Evolutionary conservation across 2,797 vertebrate species (phyloP), one percentile per base, ranked within the genome.

Genomic region (Chrysocyon brachyurus): DNA sequence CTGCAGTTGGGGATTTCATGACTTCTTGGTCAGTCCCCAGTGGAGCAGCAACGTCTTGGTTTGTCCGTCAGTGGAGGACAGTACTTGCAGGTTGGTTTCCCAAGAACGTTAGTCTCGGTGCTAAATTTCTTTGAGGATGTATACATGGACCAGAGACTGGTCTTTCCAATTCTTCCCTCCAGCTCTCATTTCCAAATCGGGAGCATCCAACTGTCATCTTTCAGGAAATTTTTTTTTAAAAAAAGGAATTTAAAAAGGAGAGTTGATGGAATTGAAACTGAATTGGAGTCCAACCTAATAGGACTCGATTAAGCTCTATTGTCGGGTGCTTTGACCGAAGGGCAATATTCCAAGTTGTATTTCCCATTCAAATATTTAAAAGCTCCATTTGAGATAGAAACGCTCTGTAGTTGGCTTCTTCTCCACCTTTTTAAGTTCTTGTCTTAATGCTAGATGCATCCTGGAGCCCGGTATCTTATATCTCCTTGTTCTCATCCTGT

Each of bases 1-100:
- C 98, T 87, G 98, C 98, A 85, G 98, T 97, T 86, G 99, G 99
- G 96, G 98, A 97, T 95, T 98, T 98, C 99, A 99, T 99, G 97
- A 97, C 96, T 96, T 97, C 8, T 0, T 66, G 94, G 57, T 91
- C 95, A 28, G 16, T 77, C 79, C 16, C 92, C 90, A 96, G 94
- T 54, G 78, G 12, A 79, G 92, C 93, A 68, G 90, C 97, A 72
- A 40, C 28, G 88, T 5, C 0, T 61, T 87, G 57, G 26, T 75
- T 46, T 94, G 91, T 61, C 73, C 57, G 91, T 97, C 86, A 19
- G 90, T 87, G 95, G 88, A 96, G 85, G 36, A 56, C 86, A 15
- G 68, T 12, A 0, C 64, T n/a, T 8, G 54, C n/a, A 28, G 15
- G 73, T 17, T 98, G 75, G 22, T 63, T 95, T 40, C 81, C 52